Evolutionary conservation across 1,140 invertebrate genomes (phyloP).

Genomic region (Drosophila paulistorum): DNA sequence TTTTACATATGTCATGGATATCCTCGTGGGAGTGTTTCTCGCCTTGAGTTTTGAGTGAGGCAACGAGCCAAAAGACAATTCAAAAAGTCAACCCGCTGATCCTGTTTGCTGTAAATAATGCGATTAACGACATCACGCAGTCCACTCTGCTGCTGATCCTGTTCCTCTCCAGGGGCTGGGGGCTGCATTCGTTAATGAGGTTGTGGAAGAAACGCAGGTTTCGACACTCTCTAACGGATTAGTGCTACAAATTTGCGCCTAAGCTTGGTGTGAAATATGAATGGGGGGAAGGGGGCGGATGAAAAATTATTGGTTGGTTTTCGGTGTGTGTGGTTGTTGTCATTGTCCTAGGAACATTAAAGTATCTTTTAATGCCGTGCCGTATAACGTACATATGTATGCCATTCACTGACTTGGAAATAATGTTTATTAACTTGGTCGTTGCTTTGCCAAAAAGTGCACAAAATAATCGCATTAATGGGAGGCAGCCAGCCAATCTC

Average conservation of each 20-base stretch:
- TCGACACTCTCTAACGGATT: conserved; percentile 54
- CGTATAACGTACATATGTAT: conserved; percentile 49
- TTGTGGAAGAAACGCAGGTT: conserved; percentile 48
- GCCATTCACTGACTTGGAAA: conserved; percentile 78
- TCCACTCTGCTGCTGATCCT: conserved; percentile 37
- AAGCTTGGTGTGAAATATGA: conserved; percentile 72
- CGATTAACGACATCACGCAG: conserved; percentile 82
- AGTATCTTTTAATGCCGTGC: conserved; percentile 67
- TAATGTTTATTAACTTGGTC: conserved; percentile 74
- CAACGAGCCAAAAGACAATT: conserved; percentile 21
- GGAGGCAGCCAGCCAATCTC: conserved; percentile 14
- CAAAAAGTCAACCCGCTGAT: conserved; percentile 75
- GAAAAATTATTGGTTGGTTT: conserved; percentile 57
- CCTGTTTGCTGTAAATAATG: conserved; percentile 83
- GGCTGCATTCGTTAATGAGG: conserved; percentile 65
- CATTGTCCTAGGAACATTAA: conserved; percentile 73
- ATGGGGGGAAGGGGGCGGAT: conserved; percentile 15
- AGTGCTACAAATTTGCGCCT: conserved; percentile 71
- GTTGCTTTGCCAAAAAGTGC: conserved; percentile 70
- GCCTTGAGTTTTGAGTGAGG: conserved; percentile 64
- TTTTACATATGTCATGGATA: conserved; percentile 83
- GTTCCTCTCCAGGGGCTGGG: background rate
- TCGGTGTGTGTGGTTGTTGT: conserved; percentile 34
- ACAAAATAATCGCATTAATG: conserved; percentile 81
- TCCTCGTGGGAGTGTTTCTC: conserved; percentile 82